Base-by-base conservation (phyloP, 2,888 invertebrate species). In the Omphaloscelis lunosa region DNA sequence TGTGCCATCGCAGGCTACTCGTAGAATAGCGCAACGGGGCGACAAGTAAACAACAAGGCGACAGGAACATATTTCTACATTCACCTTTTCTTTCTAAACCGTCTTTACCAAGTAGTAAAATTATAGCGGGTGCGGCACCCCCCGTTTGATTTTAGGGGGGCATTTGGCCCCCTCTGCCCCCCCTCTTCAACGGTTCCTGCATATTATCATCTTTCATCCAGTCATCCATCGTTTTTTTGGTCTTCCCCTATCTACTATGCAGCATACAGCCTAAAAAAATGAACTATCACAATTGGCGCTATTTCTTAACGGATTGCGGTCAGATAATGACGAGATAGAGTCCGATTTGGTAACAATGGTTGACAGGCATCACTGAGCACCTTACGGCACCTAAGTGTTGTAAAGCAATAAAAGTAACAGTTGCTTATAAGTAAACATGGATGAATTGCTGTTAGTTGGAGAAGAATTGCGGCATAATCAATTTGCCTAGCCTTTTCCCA, bases 351-450 rank as follows among this genome's bases (percentile, higher is more conserved):
- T 63, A 86, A 84, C 15, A 75, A 69, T 72, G 11, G 29, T 63
- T 72, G 84, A 79, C 77, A 77, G 75, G 87, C 87, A 83, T 76
- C 83, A 87, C 75, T 83, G 83, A 73, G 58, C 84, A 86, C 70
- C 62, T 75, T 74, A 77, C 77, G 65, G 61, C 75, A 77, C 79
- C 75, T 68, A 70, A 79, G 68, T 85, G 65, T 79, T 81, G 74
- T 39, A 75, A 88, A 77, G 65, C n/a, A 73, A 67, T 72, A 58
- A 58, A 39, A 29, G 27, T 20, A 56, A 72, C 34, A 29, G n/a
- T 63, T 58, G 51, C 53, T 78, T n/a, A 58, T 65, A 62, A 77
- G 62, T 58, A 58, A 63, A 68, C n/a, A 63, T 15, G 12, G 67
- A 41, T 23, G 12, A 62, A 77, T 56, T 48, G 48, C 0, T 67